These are phyloP conservation scores for Buathra laborator DNA, from an alignment of 2,888 invertebrate genomes.

Conservation along the genomic window DNA sequence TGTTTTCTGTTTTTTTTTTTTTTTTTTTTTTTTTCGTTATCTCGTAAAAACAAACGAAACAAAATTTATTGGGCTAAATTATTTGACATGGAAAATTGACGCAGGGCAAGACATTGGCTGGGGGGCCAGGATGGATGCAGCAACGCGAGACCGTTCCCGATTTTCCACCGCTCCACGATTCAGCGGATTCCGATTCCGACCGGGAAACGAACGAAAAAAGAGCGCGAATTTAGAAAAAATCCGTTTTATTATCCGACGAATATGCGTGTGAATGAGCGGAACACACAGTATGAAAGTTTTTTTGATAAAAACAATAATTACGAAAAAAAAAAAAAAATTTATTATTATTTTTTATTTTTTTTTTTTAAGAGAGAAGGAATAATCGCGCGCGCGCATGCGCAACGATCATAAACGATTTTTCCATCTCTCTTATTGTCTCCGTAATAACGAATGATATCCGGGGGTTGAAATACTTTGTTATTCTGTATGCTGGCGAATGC, in stretches of 20 bases:
- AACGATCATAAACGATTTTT: slow-evolving; percentile 51
- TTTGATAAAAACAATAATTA: slow-evolving; percentile 33
- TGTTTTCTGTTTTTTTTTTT: slow-evolving; percentile 20
- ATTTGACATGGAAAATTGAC: slow-evolving; percentile 75
- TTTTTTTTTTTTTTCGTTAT: not conserved
- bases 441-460: slow-evolving; percentile 51
- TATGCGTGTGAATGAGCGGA: slow-evolving; percentile 51
- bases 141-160: slow-evolving; percentile 85
- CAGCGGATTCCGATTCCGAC: slow-evolving; percentile 84
- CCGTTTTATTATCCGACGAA: slow-evolving; percentile 30
- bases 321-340: slow-evolving; percentile 56
- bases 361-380: slow-evolving; percentile 42
- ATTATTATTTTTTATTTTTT: no score
- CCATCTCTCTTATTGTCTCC: slow-evolving; percentile 17
- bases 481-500: slow-evolving; percentile 75
- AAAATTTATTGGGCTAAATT: slow-evolving; percentile 67
- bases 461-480: slow-evolving; percentile 66
- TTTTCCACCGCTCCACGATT: slow-evolving; percentile 84
- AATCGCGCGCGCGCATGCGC: slow-evolving; percentile 70
- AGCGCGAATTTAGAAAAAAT: slow-evolving; percentile 81
- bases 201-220: slow-evolving; percentile 83
- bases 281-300: slow-evolving; percentile 42
- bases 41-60: slow-evolving; percentile 19
- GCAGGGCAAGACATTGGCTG: slow-evolving; percentile 84
- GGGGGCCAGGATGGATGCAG: slow-evolving; percentile 85